phyloP scores from a whole-genome alignment of 2,113 vertebrate species.

The Sigmodon hispidus region DNA sequence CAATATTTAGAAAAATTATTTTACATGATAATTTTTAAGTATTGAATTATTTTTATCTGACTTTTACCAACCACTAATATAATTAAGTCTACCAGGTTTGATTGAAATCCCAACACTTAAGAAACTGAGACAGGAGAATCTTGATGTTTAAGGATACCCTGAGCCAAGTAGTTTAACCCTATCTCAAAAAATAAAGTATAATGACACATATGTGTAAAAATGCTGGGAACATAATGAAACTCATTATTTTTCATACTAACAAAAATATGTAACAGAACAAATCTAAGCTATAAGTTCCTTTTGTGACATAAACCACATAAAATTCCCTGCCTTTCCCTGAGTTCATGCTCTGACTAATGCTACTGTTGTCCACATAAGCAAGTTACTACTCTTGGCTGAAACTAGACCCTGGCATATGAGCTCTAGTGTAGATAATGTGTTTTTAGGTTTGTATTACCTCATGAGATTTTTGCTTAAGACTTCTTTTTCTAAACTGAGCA shows the following conservation, averaged over 20 bases:
- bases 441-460: background rate
- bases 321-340: background rate
- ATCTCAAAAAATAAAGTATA: background rate
- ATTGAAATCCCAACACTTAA: background rate
- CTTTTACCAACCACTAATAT: background rate
- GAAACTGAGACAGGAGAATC: background rate
- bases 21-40: background rate
- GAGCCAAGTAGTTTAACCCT: background rate
- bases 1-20: slow-evolving; percentile 45
- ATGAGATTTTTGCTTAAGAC: slow-evolving; percentile 45
- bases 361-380: background rate
- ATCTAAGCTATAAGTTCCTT: background rate
- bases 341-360: background rate
- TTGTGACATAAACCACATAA: background rate
- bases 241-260: background rate
- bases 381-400: background rate
- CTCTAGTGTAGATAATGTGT: background rate
- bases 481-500: slow-evolving; percentile 18
- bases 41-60: background rate
- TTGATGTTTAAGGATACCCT: background rate
- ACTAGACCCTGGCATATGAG: background rate
- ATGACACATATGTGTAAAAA: background rate
- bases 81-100: background rate
- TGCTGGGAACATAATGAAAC: background rate
- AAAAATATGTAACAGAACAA: background rate